Evolutionary conservation across 1,140 invertebrate species (phyloP).

Genomic region (Palaemon carinicauda): DNA sequence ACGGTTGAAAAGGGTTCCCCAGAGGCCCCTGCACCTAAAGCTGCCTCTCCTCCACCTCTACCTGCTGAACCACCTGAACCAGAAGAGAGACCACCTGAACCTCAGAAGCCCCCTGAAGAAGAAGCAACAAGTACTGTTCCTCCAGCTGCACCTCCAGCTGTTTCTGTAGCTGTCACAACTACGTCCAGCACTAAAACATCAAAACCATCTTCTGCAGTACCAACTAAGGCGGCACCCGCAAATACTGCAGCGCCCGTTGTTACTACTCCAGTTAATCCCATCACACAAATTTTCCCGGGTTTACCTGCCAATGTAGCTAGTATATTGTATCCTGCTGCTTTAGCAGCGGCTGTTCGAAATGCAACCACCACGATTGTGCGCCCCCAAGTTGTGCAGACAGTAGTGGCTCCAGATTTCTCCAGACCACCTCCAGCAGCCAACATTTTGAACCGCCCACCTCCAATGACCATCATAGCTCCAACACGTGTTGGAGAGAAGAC

Average conservation of each 20-base stretch:
- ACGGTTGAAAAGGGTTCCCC: constrained; percentile 54
- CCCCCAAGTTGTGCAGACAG: constrained; percentile 47
- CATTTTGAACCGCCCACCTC: constrained; percentile 49
- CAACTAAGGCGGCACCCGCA: constrained; percentile 1
- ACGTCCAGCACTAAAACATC: constrained; percentile 33
- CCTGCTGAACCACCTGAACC: constrained; percentile 43
- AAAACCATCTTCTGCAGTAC: not conserved
- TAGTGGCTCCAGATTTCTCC: constrained; percentile 56
- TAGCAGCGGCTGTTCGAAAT: constrained; percentile 38
- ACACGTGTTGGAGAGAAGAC: constrained; percentile 41
- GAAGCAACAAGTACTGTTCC: constrained; percentile 53
- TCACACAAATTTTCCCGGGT: constrained; percentile 56
- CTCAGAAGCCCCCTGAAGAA: constrained; percentile 51
- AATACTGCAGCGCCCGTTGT: constrained; percentile 12
- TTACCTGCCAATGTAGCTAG: constrained; percentile 59
- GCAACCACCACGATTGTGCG: constrained; percentile 33
- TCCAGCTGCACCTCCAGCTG: constrained; percentile 37
- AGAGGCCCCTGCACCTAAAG: constrained; percentile 42
- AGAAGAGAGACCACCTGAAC: constrained; percentile 54
- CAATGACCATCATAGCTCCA: constrained; percentile 49
- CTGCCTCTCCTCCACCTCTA: constrained; percentile 31
- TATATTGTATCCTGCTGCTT: constrained; percentile 55
- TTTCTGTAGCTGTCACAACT: constrained; percentile 27
- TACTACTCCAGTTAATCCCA: constrained; percentile 45
- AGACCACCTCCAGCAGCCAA: constrained; percentile 55